A percentile compares a stretch with the other conserved stretches of the same genome.
These are phyloP conservation scores for Sericinus montela DNA, from an alignment of 2,888 invertebrate genomes.

Conservation along the genomic window DNA sequence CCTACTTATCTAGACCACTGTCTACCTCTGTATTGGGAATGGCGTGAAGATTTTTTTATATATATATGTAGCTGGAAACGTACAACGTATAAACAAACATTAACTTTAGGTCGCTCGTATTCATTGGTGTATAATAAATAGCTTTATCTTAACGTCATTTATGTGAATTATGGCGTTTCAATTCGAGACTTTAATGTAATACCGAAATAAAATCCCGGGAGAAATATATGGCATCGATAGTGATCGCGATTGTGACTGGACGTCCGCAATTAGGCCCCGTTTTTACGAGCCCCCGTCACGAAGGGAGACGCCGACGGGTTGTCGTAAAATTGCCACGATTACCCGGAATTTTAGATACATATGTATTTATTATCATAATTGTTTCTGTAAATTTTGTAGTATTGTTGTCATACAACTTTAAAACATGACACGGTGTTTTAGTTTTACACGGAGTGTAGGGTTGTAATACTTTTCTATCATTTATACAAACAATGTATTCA, in stretches of 20 bases:
- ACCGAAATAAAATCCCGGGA: conserved; percentile 26
- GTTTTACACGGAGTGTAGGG: no score
- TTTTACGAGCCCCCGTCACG: conserved; percentile 27
- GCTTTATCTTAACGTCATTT: not conserved
- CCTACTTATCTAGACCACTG: no score
- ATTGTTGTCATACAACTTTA: no score
- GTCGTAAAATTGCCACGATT: conserved; percentile 20
- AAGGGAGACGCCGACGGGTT: conserved; percentile 15
- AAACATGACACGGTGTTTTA: no score
- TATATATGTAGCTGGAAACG: no score
- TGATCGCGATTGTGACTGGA: conserved; percentile 27
- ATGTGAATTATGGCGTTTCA: conserved; percentile 8
- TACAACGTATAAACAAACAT: no score
- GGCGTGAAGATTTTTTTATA: no score
- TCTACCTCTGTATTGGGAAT: no score
- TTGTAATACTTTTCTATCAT: no score
- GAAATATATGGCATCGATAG: conserved; percentile 26
- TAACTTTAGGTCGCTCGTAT: no score
- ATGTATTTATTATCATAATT: conserved; percentile 27
- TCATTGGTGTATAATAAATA: no score
- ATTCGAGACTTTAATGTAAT: conserved; percentile 19
- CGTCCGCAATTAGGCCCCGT: conserved; percentile 27
- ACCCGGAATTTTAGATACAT: conserved; percentile 22
- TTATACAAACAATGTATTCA: no score
- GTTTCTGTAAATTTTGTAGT: conserved; percentile 3